Evolutionary conservation across 2,797 vertebrate genomes (phyloP).

Genomic region (Leptoclinus maculatus): DNA sequence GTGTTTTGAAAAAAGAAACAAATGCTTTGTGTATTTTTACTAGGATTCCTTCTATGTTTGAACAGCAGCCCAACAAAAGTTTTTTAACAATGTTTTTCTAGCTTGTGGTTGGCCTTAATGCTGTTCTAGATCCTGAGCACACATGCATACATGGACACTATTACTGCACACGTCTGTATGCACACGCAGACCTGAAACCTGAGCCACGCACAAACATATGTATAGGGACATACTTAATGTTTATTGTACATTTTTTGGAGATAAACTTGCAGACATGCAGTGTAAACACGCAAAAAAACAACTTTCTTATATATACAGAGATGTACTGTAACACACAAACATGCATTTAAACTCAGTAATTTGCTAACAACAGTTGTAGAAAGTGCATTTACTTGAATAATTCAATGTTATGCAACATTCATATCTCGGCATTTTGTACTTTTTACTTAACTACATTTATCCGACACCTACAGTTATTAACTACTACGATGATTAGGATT

Average conservation of each 20-base stretch:
- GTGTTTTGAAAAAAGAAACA: constrained; percentile 56
- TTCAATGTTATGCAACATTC: neutral
- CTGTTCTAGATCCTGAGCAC: constrained; percentile 40
- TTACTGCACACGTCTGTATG: constrained; percentile 26
- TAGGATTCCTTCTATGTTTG: constrained; percentile 72
- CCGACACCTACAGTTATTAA: neutral
- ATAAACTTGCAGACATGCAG: neutral
- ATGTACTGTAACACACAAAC: constrained; percentile 3
- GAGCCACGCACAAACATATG: neutral
- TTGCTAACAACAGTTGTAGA: neutral
- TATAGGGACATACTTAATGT: neutral
- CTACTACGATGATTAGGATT: neutral
- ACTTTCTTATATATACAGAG: neutral
- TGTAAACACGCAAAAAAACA: constrained; percentile 28
- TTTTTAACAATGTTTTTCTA: constrained; percentile 67
- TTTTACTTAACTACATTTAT: neutral
- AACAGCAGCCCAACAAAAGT: constrained; percentile 58
- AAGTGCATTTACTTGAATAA: neutral
- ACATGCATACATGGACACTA: constrained; percentile 19
- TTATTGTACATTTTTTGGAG: constrained; percentile 4
- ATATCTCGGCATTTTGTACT: neutral
- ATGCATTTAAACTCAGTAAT: neutral
- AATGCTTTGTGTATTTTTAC: constrained; percentile 71
- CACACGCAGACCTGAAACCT: constrained; percentile 7
- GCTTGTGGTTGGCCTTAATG: constrained; percentile 53